These are phyloP conservation scores for Heterochromis multidens DNA, from an alignment of 2,113 vertebrate species.

Conservation along the genomic window DNA sequence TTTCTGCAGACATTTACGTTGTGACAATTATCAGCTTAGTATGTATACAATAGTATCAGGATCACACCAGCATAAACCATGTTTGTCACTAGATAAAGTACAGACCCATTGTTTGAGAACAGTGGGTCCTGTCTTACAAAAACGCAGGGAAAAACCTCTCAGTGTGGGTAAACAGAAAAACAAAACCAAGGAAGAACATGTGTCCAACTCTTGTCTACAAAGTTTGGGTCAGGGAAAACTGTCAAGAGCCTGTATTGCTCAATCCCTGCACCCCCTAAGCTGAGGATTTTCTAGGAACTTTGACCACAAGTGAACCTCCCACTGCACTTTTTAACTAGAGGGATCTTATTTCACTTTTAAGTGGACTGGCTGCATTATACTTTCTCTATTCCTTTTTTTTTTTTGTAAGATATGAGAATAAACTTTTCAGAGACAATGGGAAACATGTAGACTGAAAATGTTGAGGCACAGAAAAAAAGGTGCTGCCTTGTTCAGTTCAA, in stretches of 20 bases:
- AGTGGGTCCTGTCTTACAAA: neutral
- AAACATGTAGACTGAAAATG: neutral
- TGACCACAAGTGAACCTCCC: conserved; percentile 16
- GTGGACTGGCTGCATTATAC: neutral
- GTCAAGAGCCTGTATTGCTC: conserved; percentile 1
- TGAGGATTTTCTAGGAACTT: conserved; percentile 50
- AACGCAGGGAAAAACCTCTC: neutral
- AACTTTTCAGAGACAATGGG: neutral
- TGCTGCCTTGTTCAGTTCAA: neutral
- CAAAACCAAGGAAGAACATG: neutral
- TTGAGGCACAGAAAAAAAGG: neutral
- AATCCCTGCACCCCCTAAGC: neutral
- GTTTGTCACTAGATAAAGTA: neutral
- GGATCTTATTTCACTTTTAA: conserved; percentile 12
- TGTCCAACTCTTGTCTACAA: neutral
- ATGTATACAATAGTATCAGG: neutral
- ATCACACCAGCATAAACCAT: neutral
- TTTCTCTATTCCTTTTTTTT: neutral
- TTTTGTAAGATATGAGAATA: neutral
- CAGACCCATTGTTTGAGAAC: neutral
- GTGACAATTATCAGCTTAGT: neutral
- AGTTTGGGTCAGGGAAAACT: neutral
- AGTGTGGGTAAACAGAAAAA: neutral
- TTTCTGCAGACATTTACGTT: neutral
- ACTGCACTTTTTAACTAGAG: neutral